These are phyloP conservation scores for Apotomis turbidana DNA, from an alignment of 2,888 invertebrate species.

Conservation along the genomic window DNA sequence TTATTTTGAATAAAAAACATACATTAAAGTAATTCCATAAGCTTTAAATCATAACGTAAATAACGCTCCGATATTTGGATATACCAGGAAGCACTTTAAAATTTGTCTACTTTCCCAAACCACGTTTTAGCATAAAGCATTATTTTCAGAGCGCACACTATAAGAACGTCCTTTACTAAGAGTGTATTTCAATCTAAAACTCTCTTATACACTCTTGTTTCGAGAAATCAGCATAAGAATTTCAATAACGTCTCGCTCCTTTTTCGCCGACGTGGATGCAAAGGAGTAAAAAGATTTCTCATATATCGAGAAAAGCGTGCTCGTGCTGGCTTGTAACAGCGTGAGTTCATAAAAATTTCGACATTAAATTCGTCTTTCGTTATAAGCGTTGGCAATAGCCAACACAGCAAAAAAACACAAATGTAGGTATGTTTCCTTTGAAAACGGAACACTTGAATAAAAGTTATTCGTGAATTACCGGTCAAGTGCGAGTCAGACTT, in stretches of 20 bases:
- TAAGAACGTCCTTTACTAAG: slow-evolving; percentile 5
- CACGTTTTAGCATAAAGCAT: neutral
- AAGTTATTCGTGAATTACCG: neutral
- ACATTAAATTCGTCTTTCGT: neutral
- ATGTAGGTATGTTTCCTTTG: neutral
- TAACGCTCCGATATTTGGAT: no score
- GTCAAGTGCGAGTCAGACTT: neutral
- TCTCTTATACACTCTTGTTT: slow-evolving; percentile 28
- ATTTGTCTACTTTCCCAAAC: neutral
- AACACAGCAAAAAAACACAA: slow-evolving; percentile 4
- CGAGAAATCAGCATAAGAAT: slow-evolving; percentile 39
- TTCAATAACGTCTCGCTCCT: slow-evolving; percentile 38
- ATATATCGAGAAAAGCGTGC: slow-evolving; percentile 28
- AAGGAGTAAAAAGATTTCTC: slow-evolving; percentile 35
- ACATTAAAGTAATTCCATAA: no score
- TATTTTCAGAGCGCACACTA: neutral
- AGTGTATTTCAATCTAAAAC: slow-evolving; percentile 31
- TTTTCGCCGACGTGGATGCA: slow-evolving; percentile 22
- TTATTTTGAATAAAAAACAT: no score
- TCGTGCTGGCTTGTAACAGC: neutral
- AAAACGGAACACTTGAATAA: neutral
- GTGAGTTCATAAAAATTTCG: neutral
- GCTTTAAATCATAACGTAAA: no score
- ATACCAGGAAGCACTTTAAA: no score
- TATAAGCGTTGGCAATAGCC: neutral